Conservation (phyloP, 1,140 invertebrate genomes). For the Chrysopa pallens region DNA sequence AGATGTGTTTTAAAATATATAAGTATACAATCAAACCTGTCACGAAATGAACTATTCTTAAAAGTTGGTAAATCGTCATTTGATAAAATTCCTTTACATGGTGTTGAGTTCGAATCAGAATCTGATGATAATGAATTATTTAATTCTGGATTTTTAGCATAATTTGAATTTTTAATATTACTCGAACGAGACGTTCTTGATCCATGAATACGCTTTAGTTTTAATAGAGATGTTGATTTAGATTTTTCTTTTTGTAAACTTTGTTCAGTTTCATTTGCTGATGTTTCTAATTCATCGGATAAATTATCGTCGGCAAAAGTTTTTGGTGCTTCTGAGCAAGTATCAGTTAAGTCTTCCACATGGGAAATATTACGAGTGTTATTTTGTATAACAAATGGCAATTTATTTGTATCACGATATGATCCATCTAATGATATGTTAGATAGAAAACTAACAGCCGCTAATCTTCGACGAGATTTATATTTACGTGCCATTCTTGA, state of each 20-base stretch:
- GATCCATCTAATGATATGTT: constrained; percentile 89
- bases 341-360: constrained; percentile 11
- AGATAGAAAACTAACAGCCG: constrained; percentile 77
- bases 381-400: constrained; percentile 29
- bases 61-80: background rate
- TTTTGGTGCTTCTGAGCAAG: constrained; percentile 9
- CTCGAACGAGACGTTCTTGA: background rate
- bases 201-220: background rate
- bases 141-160: constrained; percentile 25
- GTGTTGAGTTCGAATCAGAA: constrained; percentile 41
- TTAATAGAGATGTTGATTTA: constrained; percentile 1
- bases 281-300: constrained; percentile 21
- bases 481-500: constrained; percentile 22
- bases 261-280: constrained; percentile 28
- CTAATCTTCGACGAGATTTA: constrained; percentile 52
- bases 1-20: too few species aligned
- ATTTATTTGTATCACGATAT: constrained; percentile 64
- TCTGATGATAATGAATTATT: constrained; percentile 38
- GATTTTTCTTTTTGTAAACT: constrained; percentile 21
- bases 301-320: constrained; percentile 22
- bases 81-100: constrained; percentile 15
- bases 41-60: background rate
- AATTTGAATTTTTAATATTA: constrained; percentile 14
- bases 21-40: background rate
- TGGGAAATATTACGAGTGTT: constrained; percentile 21